A percentile compares a stretch with the other conserved stretches of the same genome.
phyloP scores from a whole-genome alignment of 37 sponge, comb jelly and placozoan genomes.

The Theonella swinhoei region DNA sequence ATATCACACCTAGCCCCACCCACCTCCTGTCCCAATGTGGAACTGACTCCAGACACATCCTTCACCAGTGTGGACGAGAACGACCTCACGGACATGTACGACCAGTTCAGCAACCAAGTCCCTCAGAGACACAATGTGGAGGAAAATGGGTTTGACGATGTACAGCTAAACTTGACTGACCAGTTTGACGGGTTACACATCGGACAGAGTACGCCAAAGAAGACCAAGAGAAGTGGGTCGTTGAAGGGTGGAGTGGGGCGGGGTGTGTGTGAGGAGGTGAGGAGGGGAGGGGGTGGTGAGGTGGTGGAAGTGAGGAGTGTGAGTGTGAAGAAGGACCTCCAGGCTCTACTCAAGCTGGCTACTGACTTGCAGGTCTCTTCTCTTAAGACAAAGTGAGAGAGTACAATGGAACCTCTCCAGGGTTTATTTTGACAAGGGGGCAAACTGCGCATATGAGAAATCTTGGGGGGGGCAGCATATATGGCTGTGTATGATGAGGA shows the following conservation, averaged over 20 bases:
- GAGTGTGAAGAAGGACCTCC: conserved; percentile 8
- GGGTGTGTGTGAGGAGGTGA: background rate
- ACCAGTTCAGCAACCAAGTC: conserved; percentile 8
- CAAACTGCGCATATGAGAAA: no score
- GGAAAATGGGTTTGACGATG: background rate
- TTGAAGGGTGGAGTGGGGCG: no score
- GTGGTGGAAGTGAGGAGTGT: conserved; percentile 8
- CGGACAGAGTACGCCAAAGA: conserved; percentile 30
- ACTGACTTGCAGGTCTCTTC: conserved; percentile 5
- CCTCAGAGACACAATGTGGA: background rate
- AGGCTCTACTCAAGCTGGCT: conserved; percentile 25
- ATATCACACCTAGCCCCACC: background rate
- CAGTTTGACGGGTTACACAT: background rate
- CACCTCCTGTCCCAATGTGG: background rate
- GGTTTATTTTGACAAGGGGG: background rate
- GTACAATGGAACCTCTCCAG: background rate
- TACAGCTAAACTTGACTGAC: background rate
- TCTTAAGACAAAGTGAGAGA: conserved; percentile 10
- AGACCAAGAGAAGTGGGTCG: background rate
- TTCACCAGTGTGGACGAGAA: conserved; percentile 41
- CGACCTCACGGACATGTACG: conserved; percentile 59
- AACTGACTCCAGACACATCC: conserved; percentile 31
- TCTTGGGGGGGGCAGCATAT: no score
- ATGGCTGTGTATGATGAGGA: no score
- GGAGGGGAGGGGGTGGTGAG: background rate